Evolutionary conservation across 2,113 vertebrate genomes (phyloP).

Genomic region (Corydoras sp.): DNA sequence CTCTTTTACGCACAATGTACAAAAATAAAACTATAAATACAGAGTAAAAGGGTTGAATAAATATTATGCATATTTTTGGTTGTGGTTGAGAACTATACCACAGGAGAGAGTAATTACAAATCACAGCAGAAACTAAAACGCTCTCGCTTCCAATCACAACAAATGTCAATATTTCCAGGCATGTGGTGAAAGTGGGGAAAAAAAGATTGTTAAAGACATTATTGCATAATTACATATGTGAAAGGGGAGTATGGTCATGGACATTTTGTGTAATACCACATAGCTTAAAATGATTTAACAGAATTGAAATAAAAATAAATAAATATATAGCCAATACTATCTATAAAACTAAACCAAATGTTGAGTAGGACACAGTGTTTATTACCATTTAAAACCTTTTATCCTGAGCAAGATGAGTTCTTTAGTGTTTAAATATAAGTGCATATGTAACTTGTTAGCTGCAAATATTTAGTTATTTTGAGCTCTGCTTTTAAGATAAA

Average conservation of each 20-base stretch:
- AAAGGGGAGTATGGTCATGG: background rate
- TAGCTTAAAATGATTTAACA: background rate
- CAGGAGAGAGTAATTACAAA: conserved; percentile 6
- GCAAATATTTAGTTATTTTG: conserved; percentile 21
- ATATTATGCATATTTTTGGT: conserved; percentile 36
- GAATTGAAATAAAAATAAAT: background rate
- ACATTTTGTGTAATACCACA: background rate
- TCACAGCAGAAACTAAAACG: conserved; percentile 10
- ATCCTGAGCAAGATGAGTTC: conserved; percentile 30
- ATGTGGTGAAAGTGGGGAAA: conserved; percentile 5
- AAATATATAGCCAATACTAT: background rate
- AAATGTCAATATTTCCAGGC: conserved; percentile 10
- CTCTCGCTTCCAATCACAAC: conserved; percentile 10
- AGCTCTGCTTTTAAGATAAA: background rate
- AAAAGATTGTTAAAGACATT: conserved; percentile 24
- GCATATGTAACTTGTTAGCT: conserved; percentile 21
- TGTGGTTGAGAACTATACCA: conserved; percentile 14
- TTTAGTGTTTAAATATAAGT: conserved; percentile 22
- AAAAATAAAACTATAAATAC: conserved; percentile 45
- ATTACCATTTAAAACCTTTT: conserved; percentile 4
- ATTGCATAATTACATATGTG: conserved; percentile 39
- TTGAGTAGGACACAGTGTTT: conserved; percentile 21
- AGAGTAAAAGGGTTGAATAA: conserved; percentile 25
- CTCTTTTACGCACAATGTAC: conserved; percentile 29
- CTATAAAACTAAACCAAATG: background rate